phyloP scores from a whole-genome alignment of 2,888 invertebrate species.

The Monoplex corrugatus region DNA sequence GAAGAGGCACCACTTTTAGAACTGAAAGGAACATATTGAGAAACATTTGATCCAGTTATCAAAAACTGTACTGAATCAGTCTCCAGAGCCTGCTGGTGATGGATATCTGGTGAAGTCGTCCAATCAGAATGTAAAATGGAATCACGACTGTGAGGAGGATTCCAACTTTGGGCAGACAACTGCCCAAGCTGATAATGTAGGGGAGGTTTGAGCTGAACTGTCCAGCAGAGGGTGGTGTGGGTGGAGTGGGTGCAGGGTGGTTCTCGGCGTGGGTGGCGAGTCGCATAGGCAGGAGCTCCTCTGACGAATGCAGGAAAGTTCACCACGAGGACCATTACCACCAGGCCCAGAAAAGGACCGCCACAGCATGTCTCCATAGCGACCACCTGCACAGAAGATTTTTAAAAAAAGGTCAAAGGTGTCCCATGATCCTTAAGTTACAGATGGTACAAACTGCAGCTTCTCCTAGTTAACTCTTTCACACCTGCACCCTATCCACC shows the following conservation, averaged over 20 bases:
- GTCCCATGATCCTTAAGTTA: no score
- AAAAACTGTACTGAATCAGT: background rate
- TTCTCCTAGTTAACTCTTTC: no score
- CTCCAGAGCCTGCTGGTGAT: background rate
- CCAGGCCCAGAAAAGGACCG: background rate
- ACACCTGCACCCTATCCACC: no score
- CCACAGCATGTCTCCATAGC: background rate
- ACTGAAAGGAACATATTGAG: no score
- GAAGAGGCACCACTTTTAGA: no score
- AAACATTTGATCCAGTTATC: no score
- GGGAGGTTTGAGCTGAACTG: constrained; percentile 55
- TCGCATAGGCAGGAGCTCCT: constrained; percentile 13
- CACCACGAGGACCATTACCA: background rate
- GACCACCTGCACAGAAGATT: background rate
- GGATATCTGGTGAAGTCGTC: background rate
- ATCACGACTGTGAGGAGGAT: background rate
- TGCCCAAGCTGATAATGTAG: background rate
- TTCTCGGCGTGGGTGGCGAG: constrained; percentile 30
- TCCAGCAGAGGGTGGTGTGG: constrained; percentile 63
- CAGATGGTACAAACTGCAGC: no score
- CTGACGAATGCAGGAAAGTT: background rate
- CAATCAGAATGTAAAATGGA: background rate
- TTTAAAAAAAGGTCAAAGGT: no score
- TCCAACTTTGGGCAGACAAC: background rate
- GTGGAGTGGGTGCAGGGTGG: constrained; percentile 49